A percentile compares a stretch with the other conserved stretches of the same genome.
phyloP scores from a whole-genome alignment of 1,140 invertebrate genomes.

The Caenorhabditis brenneri region DNA sequence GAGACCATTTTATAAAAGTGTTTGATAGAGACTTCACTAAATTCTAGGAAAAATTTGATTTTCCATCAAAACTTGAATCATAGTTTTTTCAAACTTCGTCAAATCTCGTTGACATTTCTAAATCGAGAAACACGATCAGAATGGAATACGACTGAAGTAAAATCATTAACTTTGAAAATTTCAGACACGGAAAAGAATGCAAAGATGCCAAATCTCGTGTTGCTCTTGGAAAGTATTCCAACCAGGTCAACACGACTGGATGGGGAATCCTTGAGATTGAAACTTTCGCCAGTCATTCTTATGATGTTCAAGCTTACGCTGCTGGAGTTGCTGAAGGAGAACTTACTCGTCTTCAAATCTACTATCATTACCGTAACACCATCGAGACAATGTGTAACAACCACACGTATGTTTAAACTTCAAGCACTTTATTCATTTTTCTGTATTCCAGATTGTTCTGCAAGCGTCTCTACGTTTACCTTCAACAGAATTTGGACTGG shows the following conservation, averaged over 20 bases:
- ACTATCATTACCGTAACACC: conserved; percentile 67
- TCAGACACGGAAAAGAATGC: conserved; percentile 44
- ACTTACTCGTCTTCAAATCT: conserved; percentile 66
- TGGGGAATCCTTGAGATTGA: conserved; percentile 69
- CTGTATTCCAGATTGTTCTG: conserved; percentile 55
- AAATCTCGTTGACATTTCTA: too few species aligned
- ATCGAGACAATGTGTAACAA: conserved; percentile 60
- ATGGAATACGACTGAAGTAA: too few species aligned
- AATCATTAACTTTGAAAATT: neutral
- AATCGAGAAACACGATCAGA: too few species aligned
- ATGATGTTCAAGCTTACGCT: conserved; percentile 68
- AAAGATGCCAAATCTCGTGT: conserved; percentile 47
- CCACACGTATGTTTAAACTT: conserved; percentile 14
- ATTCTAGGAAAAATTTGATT: neutral
- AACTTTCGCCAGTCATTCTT: conserved; percentile 60
- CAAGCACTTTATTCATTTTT: neutral
- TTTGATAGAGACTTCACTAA: too few species aligned
- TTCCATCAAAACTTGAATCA: too few species aligned
- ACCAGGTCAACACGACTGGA: conserved; percentile 67
- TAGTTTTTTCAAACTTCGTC: too few species aligned
- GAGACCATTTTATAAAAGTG: neutral
- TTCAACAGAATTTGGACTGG: conserved; percentile 64
- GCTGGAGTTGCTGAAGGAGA: conserved; percentile 68
- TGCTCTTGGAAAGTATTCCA: conserved; percentile 64
- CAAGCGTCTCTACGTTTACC: conserved; percentile 60